These are phyloP conservation scores for Acrocephalus arundinaceus DNA, from an alignment of 2,113 vertebrate genomes.

Conservation along the genomic window DNA sequence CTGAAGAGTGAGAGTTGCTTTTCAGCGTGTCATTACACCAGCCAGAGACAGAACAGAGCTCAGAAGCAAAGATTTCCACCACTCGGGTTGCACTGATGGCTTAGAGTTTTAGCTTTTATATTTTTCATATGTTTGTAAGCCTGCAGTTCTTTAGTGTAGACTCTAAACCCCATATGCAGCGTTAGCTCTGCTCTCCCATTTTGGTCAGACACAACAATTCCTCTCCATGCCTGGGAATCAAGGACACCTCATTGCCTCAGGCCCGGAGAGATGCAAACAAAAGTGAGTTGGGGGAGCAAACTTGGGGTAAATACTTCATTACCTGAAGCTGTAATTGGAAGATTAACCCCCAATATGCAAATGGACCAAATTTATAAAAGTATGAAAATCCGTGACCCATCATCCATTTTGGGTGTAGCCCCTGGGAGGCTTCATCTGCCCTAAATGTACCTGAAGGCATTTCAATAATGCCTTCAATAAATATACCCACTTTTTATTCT, in stretches of 20 bases:
- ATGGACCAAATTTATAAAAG: background rate
- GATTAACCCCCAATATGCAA: background rate
- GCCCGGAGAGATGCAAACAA: background rate
- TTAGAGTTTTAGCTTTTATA: background rate
- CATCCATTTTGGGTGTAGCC: background rate
- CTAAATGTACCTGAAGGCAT: background rate
- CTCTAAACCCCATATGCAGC: background rate
- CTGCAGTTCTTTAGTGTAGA: no score
- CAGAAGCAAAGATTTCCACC: background rate
- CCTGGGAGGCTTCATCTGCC: background rate
- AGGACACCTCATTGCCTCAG: background rate
- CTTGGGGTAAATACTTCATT: background rate
- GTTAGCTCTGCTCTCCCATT: background rate
- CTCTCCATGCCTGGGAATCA: background rate
- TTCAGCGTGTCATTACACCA: background rate
- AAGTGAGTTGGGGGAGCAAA: background rate
- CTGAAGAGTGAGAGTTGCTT: rapidly evolving
- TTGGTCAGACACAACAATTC: background rate
- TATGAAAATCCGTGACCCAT: rapidly evolving
- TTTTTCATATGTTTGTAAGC: background rate
- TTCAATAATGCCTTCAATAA: background rate
- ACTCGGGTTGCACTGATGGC: background rate
- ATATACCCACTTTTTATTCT: rapidly evolving
- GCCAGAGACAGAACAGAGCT: background rate
- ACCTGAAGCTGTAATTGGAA: background rate